These are phyloP conservation scores for Agrotis segetum DNA, from an alignment of 2,888 invertebrate species.

Conservation along the genomic window DNA sequence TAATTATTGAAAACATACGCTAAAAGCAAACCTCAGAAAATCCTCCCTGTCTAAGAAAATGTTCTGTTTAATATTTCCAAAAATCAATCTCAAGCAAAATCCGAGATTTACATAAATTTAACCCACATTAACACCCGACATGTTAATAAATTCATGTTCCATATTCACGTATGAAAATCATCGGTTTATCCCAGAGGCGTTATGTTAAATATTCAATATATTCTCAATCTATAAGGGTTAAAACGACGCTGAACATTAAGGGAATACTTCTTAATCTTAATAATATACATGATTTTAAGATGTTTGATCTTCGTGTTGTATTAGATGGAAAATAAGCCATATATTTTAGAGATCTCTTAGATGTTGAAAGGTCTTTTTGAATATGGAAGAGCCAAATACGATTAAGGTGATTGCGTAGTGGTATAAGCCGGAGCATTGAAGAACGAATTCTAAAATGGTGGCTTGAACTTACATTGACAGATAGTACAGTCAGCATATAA, in stretches of 20 bases:
- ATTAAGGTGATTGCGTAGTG: too few relatives aligned
- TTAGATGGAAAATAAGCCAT: background rate
- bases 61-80: background rate
- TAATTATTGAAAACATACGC: too few relatives aligned
- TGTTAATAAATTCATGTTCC: slow-evolving; percentile 47
- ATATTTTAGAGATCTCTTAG: background rate
- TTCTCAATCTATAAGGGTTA: slow-evolving; percentile 49
- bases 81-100: background rate
- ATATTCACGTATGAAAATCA: slow-evolving; percentile 58
- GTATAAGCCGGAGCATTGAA: too few relatives aligned
- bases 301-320: slow-evolving; percentile 7
- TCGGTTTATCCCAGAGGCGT: slow-evolving; percentile 49
- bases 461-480: too few relatives aligned
- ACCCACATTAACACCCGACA: slow-evolving; percentile 20
- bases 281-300: slow-evolving; percentile 1
- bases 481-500: too few relatives aligned
- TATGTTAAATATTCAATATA: slow-evolving; percentile 56
- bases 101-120: slow-evolving; percentile 38
- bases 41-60: background rate
- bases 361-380: too few relatives aligned
- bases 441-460: too few relatives aligned
- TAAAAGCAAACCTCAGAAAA: too few relatives aligned
- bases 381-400: too few relatives aligned
- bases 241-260: slow-evolving; percentile 5
- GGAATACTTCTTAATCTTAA: slow-evolving; percentile 20